phyloP scores from a whole-genome alignment of 2,888 invertebrate species.

The Epinotia ramella region DNA sequence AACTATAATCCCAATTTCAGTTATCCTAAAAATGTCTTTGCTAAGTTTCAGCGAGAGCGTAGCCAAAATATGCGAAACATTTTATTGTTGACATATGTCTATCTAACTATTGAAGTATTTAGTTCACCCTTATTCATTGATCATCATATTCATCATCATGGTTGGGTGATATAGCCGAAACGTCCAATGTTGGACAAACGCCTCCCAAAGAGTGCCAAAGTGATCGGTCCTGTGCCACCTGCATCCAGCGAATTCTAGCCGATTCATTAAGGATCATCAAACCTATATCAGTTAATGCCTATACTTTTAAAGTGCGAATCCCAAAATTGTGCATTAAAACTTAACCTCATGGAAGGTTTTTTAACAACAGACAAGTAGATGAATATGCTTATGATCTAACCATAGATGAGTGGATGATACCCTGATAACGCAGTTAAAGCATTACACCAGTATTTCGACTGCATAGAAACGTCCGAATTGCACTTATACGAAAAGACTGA shows the following conservation, averaged over 20 bases:
- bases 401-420: slow-evolving; percentile 22
- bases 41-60: neutral
- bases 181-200: too few species aligned
- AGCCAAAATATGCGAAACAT: neutral
- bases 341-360: neutral
- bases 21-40: neutral
- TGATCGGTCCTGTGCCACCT: too few species aligned
- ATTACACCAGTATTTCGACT: slow-evolving; percentile 10
- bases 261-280: too few species aligned
- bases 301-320: slow-evolving; percentile 3
- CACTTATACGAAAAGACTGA: neutral
- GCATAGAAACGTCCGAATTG: neutral
- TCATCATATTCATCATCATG: too few species aligned
- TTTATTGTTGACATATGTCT: neutral
- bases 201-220: too few species aligned
- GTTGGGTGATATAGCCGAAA: too few species aligned
- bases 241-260: too few species aligned
- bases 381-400: neutral
- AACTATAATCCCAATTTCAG: neutral
- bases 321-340: neutral
- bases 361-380: neutral
- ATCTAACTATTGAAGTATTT: neutral
- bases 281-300: neutral
- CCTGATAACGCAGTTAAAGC: slow-evolving; percentile 13
- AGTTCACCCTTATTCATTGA: too few species aligned